Evolutionary conservation across 2,113 vertebrate species (phyloP), one percentile per base, ranked within the genome.

Genomic region (Lutjanus erythropterus): DNA sequence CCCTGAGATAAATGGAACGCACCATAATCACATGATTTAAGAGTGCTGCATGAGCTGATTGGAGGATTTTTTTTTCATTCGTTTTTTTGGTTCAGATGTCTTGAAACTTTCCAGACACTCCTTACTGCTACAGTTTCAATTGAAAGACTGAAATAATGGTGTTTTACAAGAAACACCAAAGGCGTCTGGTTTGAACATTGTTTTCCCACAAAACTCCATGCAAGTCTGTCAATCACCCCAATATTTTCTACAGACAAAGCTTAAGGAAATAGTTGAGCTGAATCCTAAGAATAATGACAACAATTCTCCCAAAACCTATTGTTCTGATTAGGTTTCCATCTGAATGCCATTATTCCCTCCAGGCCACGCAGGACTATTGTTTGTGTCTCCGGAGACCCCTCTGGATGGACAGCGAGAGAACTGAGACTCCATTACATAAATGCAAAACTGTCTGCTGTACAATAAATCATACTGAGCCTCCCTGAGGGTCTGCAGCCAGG

Each of bases 271-370:
- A 21, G 19, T 25, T 74, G 3, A 64, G 3, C 35, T 66, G 29
- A 68, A 70, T 88, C 58, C 46, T 59, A 14, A 71, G n/a, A 79
- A 73, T 11, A 58, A 73, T 60, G 18, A 81, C 29, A 73, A 53
- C 23, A 81, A 77, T 78, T 29, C n/a, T n/a, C n/a, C n/a, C n/a
- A n/a, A n/a, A n/a, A n/a, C 49, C 5, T 18, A 14, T 77, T 71
- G 52, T 72, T 83, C 39, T 83, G 65, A 72, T 87, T 78, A 23
- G 29, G 75, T 92, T 93, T 87, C 86, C 72, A 65, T 66, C 23
- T 76, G 73, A 86, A 91, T 83, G 72, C 41, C 74, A 86, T 25
- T 3, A 39, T 55, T 69, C 46, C 60, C 86, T 72, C 19, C 37
- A 50, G 83, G 85, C 46, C 46, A 75, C 25, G 53, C 11, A 31